Percentiles rank a stretch among this genome's conserved stretches.
Conservation (phyloP, 2,888 invertebrate genomes). For the Drosophila algonquin region DNA sequence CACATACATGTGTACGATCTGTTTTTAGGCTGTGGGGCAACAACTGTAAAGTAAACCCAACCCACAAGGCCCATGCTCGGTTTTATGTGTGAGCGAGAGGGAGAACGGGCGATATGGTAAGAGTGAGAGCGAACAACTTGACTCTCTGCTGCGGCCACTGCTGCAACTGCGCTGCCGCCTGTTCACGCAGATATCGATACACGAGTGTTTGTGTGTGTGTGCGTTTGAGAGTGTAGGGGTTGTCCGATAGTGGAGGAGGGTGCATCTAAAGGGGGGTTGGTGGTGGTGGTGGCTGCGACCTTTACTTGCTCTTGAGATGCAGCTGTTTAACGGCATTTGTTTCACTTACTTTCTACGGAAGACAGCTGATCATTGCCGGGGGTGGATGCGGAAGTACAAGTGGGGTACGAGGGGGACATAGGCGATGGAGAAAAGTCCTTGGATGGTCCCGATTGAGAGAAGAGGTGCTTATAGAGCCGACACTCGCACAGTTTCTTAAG, state of each 20-base stretch:
- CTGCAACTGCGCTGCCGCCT: conserved; percentile 53
- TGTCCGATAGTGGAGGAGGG: neutral
- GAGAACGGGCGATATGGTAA: neutral
- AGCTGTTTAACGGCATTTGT: conserved; percentile 34
- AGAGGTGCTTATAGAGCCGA: no score
- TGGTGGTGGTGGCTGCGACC: conserved; percentile 53
- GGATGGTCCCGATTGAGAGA: no score
- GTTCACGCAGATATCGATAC: conserved; percentile 59
- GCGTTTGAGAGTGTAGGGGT: neutral
- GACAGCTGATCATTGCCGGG: conserved; percentile 28
- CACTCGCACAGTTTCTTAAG: no score
- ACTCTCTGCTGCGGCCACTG: conserved; percentile 46
- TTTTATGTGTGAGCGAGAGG: neutral
- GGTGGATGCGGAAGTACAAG: neutral
- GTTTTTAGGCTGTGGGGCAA: conserved; percentile 75
- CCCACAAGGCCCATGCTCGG: conserved; percentile 43
- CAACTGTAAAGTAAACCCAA: conserved; percentile 71
- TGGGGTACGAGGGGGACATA: neutral
- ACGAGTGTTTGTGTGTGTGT: conserved; percentile 4
- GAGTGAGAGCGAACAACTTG: conserved; percentile 42
- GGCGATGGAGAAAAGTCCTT: no score
- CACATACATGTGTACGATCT: conserved; percentile 55
- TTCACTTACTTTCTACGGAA: conserved; percentile 10
- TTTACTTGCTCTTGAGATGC: conserved; percentile 73
- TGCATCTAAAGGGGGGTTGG: neutral